Percentiles rank a stretch among this genome's conserved stretches.
Conservation (phyloP, 2,113 vertebrate genomes). For the Myrmecobius fasciatus region DNA sequence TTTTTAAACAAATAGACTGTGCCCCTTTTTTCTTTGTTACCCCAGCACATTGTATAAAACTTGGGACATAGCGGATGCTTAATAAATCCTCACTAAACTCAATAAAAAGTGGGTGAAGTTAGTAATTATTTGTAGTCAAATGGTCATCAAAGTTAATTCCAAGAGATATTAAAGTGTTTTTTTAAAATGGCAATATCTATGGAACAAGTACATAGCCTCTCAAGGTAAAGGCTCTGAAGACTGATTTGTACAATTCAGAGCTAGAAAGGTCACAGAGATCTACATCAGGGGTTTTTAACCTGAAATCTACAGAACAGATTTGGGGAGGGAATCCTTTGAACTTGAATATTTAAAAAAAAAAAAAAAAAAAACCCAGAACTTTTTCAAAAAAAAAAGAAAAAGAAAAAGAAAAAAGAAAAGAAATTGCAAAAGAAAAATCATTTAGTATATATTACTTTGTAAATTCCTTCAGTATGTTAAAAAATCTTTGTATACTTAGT, state of each 20-base stretch:
- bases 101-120: not conserved
- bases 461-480: not conserved
- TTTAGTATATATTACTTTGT: not conserved
- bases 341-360: not conserved
- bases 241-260: not conserved
- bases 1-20: not conserved
- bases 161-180: not conserved
- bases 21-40: not conserved
- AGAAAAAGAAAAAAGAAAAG: no score
- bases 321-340: not conserved
- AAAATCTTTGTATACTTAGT: not conserved
- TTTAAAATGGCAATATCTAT: not conserved
- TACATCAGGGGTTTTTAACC: not conserved
- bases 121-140: not conserved
- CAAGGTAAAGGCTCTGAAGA: not conserved
- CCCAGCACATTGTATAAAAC: not conserved
- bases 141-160: not conserved
- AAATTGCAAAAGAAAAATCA: conserved; percentile 25
- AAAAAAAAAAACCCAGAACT: no score
- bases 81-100: not conserved
- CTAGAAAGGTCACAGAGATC: not conserved
- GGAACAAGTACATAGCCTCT: not conserved
- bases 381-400: no score
- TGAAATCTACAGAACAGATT: not conserved
- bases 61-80: not conserved